A percentile compares a stretch with the other conserved stretches of the same genome.
These are phyloP conservation scores for Maconellicoccus hirsutus DNA, from an alignment of 1,140 invertebrate genomes.

Conservation along the genomic window DNA sequence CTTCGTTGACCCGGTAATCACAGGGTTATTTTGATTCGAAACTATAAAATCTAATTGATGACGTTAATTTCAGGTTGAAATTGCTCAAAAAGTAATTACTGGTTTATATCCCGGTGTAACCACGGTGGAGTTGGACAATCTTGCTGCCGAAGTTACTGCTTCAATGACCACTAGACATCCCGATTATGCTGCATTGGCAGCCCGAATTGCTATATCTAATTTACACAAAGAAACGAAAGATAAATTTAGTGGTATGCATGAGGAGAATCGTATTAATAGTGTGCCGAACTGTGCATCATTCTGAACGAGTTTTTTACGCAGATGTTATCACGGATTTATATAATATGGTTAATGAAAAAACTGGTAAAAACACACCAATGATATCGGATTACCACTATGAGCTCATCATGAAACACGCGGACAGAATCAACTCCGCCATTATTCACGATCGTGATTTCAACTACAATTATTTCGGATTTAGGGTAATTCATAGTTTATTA, in stretches of 20 bases:
- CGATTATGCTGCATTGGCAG: conserved; percentile 92
- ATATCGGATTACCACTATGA: conserved; percentile 74
- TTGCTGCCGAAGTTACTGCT: conserved; percentile 92
- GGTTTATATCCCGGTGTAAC: conserved; percentile 92
- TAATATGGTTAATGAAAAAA: conserved; percentile 60
- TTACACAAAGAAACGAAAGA: conserved; percentile 94
- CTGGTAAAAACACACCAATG: conserved; percentile 58
- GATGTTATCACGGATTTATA: conserved; percentile 86
- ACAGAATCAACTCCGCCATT: conserved; percentile 86
- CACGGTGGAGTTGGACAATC: conserved; percentile 91
- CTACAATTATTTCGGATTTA: conserved; percentile 99
- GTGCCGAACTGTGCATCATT: conserved; percentile 22
- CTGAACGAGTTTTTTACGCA: conserved; percentile 38
- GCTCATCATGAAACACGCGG: conserved; percentile 77
- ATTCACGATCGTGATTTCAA: conserved; percentile 95
- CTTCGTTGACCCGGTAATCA: conserved; percentile 85
- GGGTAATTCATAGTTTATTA: conserved; percentile 40
- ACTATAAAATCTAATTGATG: neutral
- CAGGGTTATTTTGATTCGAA: neutral
- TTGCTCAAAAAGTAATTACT: conserved; percentile 79
- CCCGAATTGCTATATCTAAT: conserved; percentile 91
- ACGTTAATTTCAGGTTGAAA: conserved; percentile 46
- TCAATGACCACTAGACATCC: conserved; percentile 93
- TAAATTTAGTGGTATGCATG: conserved; percentile 61
- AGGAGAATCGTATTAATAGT: conserved; percentile 15